A percentile compares a stretch with the other conserved stretches of the same genome.
Evolutionary conservation across 92 coral and sea anemone species (phyloP).

Genomic region (Muricea muricata): DNA sequence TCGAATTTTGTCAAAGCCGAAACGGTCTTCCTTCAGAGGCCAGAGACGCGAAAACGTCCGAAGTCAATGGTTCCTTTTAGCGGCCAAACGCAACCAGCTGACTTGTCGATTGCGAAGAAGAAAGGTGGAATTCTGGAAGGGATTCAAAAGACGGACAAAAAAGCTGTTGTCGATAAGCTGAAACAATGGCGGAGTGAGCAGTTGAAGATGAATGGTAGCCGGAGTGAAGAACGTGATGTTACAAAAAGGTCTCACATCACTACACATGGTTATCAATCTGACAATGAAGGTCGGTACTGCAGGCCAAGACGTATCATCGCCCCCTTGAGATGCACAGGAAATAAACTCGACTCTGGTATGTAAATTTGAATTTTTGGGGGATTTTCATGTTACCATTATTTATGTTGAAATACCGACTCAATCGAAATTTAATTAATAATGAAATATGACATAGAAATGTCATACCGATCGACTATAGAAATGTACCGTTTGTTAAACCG

Average conservation of each 20-base stretch:
- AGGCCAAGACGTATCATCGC: slow-evolving; percentile 44
- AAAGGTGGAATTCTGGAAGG: slow-evolving; percentile 37
- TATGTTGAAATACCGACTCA: too few species aligned
- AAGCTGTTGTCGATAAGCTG: slow-evolving; percentile 68
- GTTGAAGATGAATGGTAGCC: slow-evolving; percentile 7
- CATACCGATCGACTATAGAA: too few species aligned
- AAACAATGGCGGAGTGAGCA: slow-evolving; percentile 61
- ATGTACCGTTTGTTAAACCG: too few species aligned
- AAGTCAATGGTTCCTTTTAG: slow-evolving; percentile 69
- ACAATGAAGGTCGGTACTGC: slow-evolving; percentile 2
- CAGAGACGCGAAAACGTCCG: slow-evolving; percentile 45
- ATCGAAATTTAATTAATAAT: too few species aligned
- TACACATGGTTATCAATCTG: background rate
- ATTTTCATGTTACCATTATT: slow-evolving; percentile 1
- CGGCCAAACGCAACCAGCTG: slow-evolving; percentile 56
- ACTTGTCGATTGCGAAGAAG: slow-evolving; percentile 24
- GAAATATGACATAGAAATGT: too few species aligned
- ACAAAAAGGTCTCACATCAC: background rate
- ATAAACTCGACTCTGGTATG: slow-evolving; percentile 49
- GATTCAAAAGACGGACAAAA: slow-evolving; percentile 53
- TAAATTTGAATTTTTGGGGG: slow-evolving; percentile 44
- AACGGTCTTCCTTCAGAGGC: background rate
- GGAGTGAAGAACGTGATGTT: background rate
- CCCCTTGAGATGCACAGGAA: slow-evolving; percentile 50
- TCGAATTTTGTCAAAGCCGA: background rate